phyloP scores from a whole-genome alignment of 2,113 vertebrate genomes.

The Cisticola juncidis region DNA sequence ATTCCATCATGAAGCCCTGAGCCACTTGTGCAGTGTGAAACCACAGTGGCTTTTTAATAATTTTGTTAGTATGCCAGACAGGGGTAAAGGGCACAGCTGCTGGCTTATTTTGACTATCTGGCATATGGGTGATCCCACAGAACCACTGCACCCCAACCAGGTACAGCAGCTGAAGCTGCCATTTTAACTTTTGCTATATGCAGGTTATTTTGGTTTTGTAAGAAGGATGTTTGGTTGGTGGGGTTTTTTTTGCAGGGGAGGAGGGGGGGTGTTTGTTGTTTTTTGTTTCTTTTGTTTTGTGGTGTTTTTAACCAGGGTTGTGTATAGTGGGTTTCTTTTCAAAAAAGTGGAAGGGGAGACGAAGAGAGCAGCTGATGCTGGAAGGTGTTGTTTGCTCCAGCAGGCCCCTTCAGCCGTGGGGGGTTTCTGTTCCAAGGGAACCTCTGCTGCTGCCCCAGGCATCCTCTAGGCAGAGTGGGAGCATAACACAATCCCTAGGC shows the following conservation, averaged over 20 bases:
- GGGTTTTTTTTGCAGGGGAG: neutral
- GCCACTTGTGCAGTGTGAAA: neutral
- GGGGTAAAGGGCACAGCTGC: neutral
- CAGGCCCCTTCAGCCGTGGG: accelerated
- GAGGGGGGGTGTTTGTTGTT: neutral
- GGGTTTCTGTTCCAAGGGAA: neutral
- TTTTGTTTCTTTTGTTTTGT: neutral
- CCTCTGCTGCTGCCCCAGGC: neutral
- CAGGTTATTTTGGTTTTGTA: neutral
- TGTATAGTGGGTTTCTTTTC: neutral
- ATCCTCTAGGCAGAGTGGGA: neutral
- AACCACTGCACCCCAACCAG: neutral
- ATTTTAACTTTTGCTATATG: neutral
- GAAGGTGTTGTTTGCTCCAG: neutral
- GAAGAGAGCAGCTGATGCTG: neutral
- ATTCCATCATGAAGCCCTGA: neutral
- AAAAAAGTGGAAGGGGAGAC: neutral
- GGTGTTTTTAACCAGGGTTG: neutral
- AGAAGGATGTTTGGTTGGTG: neutral
- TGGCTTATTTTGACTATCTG: neutral
- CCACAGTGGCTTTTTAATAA: neutral
- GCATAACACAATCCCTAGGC: neutral
- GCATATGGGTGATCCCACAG: neutral
- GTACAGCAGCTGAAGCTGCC: neutral
- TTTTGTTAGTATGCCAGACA: neutral